Conservation (phyloP, 1,140 invertebrate species). For the Euura lappo region DNA sequence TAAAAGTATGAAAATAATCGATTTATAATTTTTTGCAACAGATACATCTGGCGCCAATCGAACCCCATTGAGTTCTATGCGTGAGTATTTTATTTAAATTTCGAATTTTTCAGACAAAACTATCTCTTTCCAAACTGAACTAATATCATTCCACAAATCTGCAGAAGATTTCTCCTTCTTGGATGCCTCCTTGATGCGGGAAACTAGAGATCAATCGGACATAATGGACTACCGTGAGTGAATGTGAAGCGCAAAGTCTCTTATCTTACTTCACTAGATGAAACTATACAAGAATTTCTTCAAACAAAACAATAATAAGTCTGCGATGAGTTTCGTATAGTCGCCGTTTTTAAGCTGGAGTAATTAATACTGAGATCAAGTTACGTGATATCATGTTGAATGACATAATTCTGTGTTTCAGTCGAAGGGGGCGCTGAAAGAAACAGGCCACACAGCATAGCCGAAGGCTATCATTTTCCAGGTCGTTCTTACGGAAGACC, state of each 20-base stretch:
- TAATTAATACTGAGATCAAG: neutral
- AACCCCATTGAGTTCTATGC: neutral
- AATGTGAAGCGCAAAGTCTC: neutral
- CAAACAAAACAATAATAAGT: neutral
- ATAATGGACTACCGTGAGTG: constrained; percentile 2
- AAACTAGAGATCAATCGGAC: neutral
- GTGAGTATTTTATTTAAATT: neutral
- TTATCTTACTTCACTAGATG: neutral
- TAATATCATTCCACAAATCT: neutral
- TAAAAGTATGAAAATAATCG: neutral
- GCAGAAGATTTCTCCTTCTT: constrained; percentile 4
- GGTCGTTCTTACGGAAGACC: neutral
- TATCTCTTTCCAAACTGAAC: neutral
- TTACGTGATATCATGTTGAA: neutral
- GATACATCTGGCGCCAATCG: neutral
- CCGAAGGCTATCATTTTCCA: constrained; percentile 12
- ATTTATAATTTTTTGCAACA: neutral
- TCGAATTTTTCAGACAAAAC: neutral
- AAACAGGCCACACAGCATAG: neutral
- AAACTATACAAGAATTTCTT: neutral
- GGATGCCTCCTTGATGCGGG: neutral
- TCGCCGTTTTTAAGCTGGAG: neutral
- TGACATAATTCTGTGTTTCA: constrained; percentile 3
- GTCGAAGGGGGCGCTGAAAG: neutral
- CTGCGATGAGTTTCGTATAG: neutral